A percentile compares a stretch with the other conserved stretches of the same genome.
phyloP scores from a whole-genome alignment of 2,113 vertebrate genomes.

The Mystacornis crossleyi region DNA sequence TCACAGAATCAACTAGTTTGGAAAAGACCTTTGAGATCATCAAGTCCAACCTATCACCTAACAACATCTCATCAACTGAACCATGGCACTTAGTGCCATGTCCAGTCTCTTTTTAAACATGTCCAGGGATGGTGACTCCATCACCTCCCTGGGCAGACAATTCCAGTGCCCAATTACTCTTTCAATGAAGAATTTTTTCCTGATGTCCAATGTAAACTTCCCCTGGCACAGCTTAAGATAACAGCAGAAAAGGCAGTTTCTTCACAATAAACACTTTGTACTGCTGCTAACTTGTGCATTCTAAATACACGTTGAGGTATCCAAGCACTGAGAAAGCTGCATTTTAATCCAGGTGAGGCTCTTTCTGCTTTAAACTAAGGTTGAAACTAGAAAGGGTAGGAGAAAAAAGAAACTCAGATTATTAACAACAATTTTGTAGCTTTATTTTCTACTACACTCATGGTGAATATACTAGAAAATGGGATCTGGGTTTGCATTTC shows the following conservation, averaged over 20 bases:
- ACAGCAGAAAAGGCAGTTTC: background rate
- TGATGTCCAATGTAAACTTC: background rate
- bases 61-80: background rate
- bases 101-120: background rate
- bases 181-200: background rate
- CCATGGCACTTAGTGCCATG: background rate
- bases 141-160: background rate
- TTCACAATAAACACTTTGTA: background rate
- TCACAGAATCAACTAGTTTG: background rate
- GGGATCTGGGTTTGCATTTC: constrained; percentile 13
- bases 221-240: background rate
- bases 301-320: background rate
- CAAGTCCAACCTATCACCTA: background rate
- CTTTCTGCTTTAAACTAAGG: background rate
- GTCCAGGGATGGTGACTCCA: background rate
- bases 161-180: background rate
- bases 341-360: background rate
- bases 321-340: background rate
- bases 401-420: background rate
- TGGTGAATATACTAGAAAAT: background rate
- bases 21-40: background rate
- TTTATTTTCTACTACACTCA: background rate
- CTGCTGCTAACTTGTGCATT: background rate
- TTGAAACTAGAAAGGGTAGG: background rate
- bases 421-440: background rate